Percentiles rank a stretch among this genome's conserved stretches.
Conservation (phyloP, 92 coral and sea anemone genomes). For the Parazoanthus atlanticus region DNA sequence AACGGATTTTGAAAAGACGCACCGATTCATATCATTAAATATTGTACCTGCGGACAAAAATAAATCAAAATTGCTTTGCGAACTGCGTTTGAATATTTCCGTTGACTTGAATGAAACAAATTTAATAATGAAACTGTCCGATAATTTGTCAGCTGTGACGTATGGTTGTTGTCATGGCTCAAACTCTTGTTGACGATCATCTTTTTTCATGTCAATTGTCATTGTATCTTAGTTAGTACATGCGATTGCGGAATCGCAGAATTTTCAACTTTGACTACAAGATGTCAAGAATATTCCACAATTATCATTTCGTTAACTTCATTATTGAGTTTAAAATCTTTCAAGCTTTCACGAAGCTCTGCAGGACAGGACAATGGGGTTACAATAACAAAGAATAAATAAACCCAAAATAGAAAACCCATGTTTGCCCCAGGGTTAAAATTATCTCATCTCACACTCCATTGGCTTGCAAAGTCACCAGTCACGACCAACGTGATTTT, state of each 20-base stretch:
- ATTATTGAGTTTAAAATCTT: not conserved
- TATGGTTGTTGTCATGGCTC: not conserved
- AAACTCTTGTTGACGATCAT: not conserved
- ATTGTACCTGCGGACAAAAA: slow-evolving; percentile 28
- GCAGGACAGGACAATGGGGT: slow-evolving; percentile 19
- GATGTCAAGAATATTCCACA: not conserved
- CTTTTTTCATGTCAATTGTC: not conserved
- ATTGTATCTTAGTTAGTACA: too few relatives aligned
- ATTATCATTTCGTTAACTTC: not conserved
- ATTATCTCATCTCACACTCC: not conserved
- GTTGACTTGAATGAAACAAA: slow-evolving; percentile 19
- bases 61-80: slow-evolving; percentile 10
- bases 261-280: not conserved
- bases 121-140: slow-evolving; percentile 14
- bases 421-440: slow-evolving; percentile 27
- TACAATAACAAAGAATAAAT: slow-evolving; percentile 8
- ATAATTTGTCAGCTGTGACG: slow-evolving; percentile 10
- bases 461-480: slow-evolving; percentile 17
- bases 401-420: slow-evolving; percentile 30
- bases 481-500: slow-evolving; percentile 32
- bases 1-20: slow-evolving; percentile 13
- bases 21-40: not conserved
- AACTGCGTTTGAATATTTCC: slow-evolving; percentile 25
- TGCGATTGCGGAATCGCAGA: not conserved
- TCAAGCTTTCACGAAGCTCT: not conserved